Base-by-base conservation (phyloP, 2,888 invertebrate species). In the Hylaea fasciaria region DNA sequence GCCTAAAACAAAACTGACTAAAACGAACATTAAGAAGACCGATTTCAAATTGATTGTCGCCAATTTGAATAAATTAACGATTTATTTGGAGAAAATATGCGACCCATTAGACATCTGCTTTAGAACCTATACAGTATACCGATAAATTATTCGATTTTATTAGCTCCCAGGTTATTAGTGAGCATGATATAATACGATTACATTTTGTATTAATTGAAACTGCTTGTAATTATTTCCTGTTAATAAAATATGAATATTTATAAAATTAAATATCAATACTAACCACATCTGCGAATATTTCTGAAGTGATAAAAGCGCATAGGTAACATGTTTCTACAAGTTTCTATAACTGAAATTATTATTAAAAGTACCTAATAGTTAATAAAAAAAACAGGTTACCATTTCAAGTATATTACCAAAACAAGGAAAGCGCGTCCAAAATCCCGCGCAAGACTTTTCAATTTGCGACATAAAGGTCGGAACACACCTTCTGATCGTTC, bases 41-140 rank as follows among this genome's bases (percentile, higher is more conserved):
- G 71, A 73, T 69, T 61, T 58, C 29, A 67, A 79, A 80, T 79
- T 72, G 69, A 80, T 81, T 72, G 74, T 65, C 64, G 50, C 63
- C 70, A 73, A 86, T 87, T 87, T 84, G 76, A 86, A 86, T 87
- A 87, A 87, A 86, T 85, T 83, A 78, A 77, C 83, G 77, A 78
- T 82, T 72, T 68, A 65, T 74, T 75, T 67, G 59, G 62, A 68
- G 60, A 71, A 74, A 71, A 75, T 72, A 65, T 70, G 68, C 56
- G 62, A 64, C 57, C 66, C 64, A 73, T 71, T 73, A 71, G 48
- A 62, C 60, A 9, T 56, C 62, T 50, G 63, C 56, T 58, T 63
- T 46, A 22, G 35, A 59, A 50, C 17, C 49, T 45, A 59, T 14
- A 43, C 16, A 49, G 32, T 51, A 2, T 41, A 51, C 39, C 50